phyloP scores from a whole-genome alignment of 1,140 invertebrate species.

The Zophobas morio region DNA sequence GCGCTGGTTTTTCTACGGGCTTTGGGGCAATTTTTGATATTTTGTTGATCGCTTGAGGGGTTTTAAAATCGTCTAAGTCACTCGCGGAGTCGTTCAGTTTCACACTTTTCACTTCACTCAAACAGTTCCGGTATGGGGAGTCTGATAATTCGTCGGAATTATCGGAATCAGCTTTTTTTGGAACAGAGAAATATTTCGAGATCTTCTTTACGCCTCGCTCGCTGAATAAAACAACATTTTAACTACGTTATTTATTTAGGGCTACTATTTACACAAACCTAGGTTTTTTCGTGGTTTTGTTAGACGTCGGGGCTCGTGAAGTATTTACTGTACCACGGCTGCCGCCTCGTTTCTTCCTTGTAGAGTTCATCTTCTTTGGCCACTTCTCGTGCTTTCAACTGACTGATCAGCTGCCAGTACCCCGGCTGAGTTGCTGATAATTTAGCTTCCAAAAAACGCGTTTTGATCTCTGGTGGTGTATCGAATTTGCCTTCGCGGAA shows the following conservation, averaged over 20 bases:
- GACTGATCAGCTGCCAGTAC: slow-evolving; percentile 2
- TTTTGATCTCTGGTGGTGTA: slow-evolving; percentile 38
- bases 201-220: slow-evolving; percentile 44
- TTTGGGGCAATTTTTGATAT: slow-evolving; percentile 47
- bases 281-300: slow-evolving; percentile 30
- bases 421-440: slow-evolving; percentile 10
- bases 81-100: slow-evolving; percentile 51
- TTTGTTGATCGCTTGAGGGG: slow-evolving; percentile 50
- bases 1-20: background rate
- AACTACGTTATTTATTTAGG: slow-evolving; percentile 11
- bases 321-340: slow-evolving; percentile 59
- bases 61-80: slow-evolving; percentile 64
- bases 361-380: slow-evolving; percentile 54
- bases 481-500: slow-evolving; percentile 52
- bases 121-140: slow-evolving; percentile 55
- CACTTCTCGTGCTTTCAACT: slow-evolving; percentile 50
- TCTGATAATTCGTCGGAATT: slow-evolving; percentile 43
- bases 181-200: slow-evolving; percentile 52
- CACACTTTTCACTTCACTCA: slow-evolving; percentile 40
- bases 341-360: slow-evolving; percentile 49
- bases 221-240: slow-evolving; percentile 42
- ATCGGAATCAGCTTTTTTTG: slow-evolving; percentile 11
- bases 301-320: slow-evolving; percentile 53
- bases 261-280: slow-evolving; percentile 51
- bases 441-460: background rate